A percentile compares a stretch with the other conserved stretches of the same genome.
These are phyloP conservation scores for Valencia hispanica DNA, from an alignment of 2,797 vertebrate species.

Conservation along the genomic window DNA sequence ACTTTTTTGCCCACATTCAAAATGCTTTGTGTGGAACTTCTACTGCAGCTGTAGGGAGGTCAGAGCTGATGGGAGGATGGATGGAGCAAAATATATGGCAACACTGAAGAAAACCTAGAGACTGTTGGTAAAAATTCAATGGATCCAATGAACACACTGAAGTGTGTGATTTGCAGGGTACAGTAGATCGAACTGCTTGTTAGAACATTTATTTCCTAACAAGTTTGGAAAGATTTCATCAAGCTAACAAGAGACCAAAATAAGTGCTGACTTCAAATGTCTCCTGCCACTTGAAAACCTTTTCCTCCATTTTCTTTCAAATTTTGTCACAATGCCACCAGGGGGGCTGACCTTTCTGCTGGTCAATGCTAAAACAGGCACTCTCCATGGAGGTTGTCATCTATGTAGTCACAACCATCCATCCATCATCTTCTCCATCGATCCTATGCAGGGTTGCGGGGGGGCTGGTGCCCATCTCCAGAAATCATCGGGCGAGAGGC, in stretches of 20 bases:
- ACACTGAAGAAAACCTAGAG: not conserved
- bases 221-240: slow-evolving; percentile 83
- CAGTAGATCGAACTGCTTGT: slow-evolving; percentile 50
- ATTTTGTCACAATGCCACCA: slow-evolving; percentile 63
- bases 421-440: no score
- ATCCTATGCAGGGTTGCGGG: no score
- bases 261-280: slow-evolving; percentile 72
- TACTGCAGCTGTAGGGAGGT: not conserved
- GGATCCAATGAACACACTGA: not conserved
- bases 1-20: no score
- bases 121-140: not conserved
- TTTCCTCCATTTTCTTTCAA: slow-evolving; percentile 53
- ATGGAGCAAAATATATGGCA: not conserved
- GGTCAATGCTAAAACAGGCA: slow-evolving; percentile 43
- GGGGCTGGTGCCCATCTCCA: no score
- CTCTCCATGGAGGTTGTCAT: slow-evolving; percentile 57
- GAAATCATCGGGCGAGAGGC: no score
- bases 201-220: slow-evolving; percentile 81
- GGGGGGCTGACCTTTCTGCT: slow-evolving; percentile 77
- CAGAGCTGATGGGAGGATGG: not conserved
- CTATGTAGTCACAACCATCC: slow-evolving; percentile 58
- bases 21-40: no score
- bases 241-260: slow-evolving; percentile 64
- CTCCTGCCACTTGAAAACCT: slow-evolving; percentile 44
- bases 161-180: not conserved